Evolutionary conservation across 1,140 invertebrate genomes (phyloP).

Genomic region (Zaprionus vittiger): DNA sequence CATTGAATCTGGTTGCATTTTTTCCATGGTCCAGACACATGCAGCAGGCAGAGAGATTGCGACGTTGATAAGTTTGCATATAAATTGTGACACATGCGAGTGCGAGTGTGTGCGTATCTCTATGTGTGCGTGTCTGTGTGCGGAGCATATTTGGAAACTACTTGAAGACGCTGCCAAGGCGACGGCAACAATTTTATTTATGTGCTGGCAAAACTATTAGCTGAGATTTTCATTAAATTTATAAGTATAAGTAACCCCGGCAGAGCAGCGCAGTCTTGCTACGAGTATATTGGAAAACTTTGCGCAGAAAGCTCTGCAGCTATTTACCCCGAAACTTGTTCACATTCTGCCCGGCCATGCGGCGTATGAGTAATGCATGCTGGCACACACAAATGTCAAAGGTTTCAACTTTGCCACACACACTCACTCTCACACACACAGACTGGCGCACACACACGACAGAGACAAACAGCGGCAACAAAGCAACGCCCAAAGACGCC

Average conservation of each 20-base stretch:
- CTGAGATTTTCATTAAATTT: slow-evolving; percentile 79
- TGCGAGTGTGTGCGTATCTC: background rate
- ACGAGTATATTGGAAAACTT: slow-evolving; percentile 67
- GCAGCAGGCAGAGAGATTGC: slow-evolving; percentile 55
- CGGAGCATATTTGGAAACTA: slow-evolving; percentile 54
- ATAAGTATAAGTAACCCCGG: slow-evolving; percentile 62
- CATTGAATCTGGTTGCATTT: slow-evolving; percentile 47
- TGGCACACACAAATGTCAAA: slow-evolving; percentile 71
- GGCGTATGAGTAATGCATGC: slow-evolving; percentile 81
- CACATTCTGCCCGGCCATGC: slow-evolving; percentile 24
- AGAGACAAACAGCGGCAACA: slow-evolving; percentile 62
- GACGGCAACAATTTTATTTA: slow-evolving; percentile 60
- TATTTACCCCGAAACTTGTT: slow-evolving; percentile 59
- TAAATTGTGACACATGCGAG: slow-evolving; percentile 75
- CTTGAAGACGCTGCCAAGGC: slow-evolving; percentile 29
- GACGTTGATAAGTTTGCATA: slow-evolving; percentile 81
- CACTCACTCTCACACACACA: slow-evolving; percentile 39
- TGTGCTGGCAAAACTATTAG: slow-evolving; percentile 70
- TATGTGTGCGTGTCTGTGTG: background rate
- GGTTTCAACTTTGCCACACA: slow-evolving; percentile 77
- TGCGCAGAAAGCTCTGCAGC: slow-evolving; percentile 38
- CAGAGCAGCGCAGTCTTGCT: background rate
- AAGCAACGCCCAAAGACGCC: slow-evolving; percentile 11
- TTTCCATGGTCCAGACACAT: background rate
- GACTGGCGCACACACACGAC: slow-evolving; percentile 36